These are phyloP conservation scores for Xenentodon cancila DNA, from an alignment of 2,797 vertebrate genomes.

Conservation along the genomic window DNA sequence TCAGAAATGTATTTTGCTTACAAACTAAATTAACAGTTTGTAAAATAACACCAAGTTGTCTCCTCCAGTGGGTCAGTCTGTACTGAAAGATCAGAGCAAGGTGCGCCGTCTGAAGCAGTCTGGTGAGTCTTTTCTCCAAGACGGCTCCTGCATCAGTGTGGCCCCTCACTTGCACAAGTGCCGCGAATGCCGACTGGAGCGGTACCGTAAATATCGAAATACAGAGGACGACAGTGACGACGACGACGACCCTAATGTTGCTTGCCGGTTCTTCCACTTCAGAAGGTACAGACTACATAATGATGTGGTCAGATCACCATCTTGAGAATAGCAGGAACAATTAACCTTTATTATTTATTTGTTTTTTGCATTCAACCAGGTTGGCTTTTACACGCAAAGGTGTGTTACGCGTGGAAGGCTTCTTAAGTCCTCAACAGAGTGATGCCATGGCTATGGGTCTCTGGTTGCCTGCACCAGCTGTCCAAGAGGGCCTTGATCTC, in stretches of 20 bases:
- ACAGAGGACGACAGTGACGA: constrained; percentile 94
- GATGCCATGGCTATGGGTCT: constrained; percentile 97
- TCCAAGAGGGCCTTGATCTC: constrained; percentile 93
- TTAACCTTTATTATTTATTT: neutral
- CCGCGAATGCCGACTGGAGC: constrained; percentile 95
- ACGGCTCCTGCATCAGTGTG: constrained; percentile 98
- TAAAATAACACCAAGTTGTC: constrained; percentile 26
- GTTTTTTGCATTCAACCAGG: constrained; percentile 68
- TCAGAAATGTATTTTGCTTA: neutral
- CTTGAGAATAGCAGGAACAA: neutral
- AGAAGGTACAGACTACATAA: constrained; percentile 83
- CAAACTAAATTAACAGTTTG: neutral
- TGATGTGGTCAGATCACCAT: neutral
- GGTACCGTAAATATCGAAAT: constrained; percentile 93
- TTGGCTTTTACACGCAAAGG: constrained; percentile 98
- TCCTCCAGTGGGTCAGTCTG: constrained; percentile 92
- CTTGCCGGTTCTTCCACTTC: constrained; percentile 99
- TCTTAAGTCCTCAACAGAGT: constrained; percentile 96
- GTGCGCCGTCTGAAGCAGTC: constrained; percentile 97
- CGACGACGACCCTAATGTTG: constrained; percentile 97
- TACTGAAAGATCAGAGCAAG: constrained; percentile 96
- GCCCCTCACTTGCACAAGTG: constrained; percentile 99
- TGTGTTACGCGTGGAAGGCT: constrained; percentile 95
- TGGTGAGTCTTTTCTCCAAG: constrained; percentile 97
- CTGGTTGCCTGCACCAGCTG: constrained; percentile 92